Percentiles rank a stretch among this genome's conserved stretches.
Evolutionary conservation across 2,888 invertebrate genomes (phyloP).

Genomic region (Andrena chrysosceles): DNA sequence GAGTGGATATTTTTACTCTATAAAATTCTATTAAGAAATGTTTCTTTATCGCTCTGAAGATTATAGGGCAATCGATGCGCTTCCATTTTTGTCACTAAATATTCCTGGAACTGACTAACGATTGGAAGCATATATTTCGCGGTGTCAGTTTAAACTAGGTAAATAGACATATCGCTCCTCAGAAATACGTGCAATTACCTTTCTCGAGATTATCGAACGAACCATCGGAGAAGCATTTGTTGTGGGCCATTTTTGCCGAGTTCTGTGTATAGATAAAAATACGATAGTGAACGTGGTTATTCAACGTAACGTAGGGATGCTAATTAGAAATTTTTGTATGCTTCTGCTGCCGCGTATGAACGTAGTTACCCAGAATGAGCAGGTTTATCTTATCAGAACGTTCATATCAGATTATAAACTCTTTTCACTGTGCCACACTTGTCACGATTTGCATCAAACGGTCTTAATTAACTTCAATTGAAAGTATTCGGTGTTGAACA

Average conservation of each 20-base stretch:
- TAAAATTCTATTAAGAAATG: no score
- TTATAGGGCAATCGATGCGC: no score
- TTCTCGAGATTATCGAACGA: neutral
- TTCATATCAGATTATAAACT: constrained; percentile 7
- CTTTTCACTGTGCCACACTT: neutral
- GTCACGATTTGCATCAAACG: neutral
- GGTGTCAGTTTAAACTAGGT: neutral
- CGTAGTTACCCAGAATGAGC: constrained; percentile 3
- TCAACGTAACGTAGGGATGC: neutral
- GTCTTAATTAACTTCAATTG: neutral
- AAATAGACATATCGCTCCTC: neutral
- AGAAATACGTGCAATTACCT: neutral
- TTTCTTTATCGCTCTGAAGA: no score
- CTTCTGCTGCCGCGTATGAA: constrained; percentile 19
- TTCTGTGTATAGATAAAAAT: neutral
- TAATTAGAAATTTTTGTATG: constrained; percentile 26
- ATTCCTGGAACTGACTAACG: neutral
- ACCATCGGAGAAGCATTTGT: neutral
- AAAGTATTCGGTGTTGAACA: neutral
- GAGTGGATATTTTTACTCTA: no score
- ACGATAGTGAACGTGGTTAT: neutral
- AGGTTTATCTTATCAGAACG: neutral
- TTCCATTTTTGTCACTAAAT: neutral
- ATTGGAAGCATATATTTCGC: neutral
- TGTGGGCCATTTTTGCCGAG: constrained; percentile 5